Conservation (phyloP, 1,140 invertebrate species). For the Caenorhabditis brenneri region DNA sequence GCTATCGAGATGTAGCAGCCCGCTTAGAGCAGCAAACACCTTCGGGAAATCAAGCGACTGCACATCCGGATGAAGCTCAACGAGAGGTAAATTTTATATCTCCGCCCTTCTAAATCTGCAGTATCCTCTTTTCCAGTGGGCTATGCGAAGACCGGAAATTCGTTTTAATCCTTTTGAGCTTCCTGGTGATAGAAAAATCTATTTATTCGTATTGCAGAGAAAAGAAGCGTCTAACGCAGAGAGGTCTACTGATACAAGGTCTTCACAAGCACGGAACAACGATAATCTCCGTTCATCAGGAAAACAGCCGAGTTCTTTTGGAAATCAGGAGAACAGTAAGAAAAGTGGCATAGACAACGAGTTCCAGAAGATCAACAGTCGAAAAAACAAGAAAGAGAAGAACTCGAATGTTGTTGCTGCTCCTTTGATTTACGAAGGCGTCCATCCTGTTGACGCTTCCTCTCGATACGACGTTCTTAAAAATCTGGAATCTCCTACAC, state of each 20-base stretch:
- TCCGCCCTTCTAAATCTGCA: background rate
- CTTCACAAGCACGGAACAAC: background rate
- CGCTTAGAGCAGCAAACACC: background rate
- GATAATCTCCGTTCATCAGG: background rate
- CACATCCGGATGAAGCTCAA: background rate
- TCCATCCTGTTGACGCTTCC: background rate
- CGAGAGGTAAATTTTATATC: background rate
- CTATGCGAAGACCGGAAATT: background rate
- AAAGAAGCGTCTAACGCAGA: background rate
- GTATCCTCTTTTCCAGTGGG: background rate
- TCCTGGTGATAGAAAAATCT: background rate
- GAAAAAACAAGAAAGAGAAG: constrained; percentile 40
- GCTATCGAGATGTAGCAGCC: constrained; percentile 46
- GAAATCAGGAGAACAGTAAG: background rate
- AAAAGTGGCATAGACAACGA: constrained; percentile 3
- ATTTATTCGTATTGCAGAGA: background rate
- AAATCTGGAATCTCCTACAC: constrained; percentile 23
- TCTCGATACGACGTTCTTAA: constrained; percentile 45
- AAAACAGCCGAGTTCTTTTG: background rate
- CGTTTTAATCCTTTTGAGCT: background rate
- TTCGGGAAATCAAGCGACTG: background rate
- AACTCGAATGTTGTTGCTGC: background rate
- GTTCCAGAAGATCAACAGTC: constrained; percentile 43
- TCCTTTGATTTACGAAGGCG: background rate
- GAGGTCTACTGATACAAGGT: background rate